Percentiles rank a stretch among this genome's conserved stretches.
Conservation (phyloP, 2,797 vertebrate species). For the Myotis vivesi region DNA sequence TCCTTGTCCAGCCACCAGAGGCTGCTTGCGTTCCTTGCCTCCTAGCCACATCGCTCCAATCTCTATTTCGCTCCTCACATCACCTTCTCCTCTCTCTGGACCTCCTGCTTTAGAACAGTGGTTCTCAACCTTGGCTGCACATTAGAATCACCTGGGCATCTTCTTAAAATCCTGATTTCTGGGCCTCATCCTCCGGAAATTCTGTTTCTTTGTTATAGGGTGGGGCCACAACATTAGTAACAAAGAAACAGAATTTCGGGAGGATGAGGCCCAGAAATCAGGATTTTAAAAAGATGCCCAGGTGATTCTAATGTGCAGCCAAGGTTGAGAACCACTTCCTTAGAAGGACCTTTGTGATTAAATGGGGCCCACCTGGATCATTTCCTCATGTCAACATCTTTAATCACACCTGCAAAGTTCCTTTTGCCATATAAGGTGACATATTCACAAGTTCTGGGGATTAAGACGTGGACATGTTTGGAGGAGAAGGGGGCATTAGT, state of each 20-base stretch:
- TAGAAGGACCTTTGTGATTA: not conserved
- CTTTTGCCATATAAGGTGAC: not conserved
- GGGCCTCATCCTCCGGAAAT: no score
- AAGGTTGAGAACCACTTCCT: not conserved
- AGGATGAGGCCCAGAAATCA: no score
- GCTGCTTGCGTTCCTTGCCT: not conserved
- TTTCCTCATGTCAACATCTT: not conserved
- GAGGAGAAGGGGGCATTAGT: not conserved
- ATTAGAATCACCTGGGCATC: no score
- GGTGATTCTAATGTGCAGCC: no score
- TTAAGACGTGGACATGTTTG: not conserved
- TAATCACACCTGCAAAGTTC: not conserved
- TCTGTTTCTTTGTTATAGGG: no score
- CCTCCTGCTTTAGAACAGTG: not conserved
- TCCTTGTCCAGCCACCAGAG: not conserved
- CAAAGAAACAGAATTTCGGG: no score
- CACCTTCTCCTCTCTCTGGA: not conserved
- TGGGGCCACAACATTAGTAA: no score
- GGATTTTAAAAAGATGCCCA: no score
- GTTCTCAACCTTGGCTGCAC: no score
- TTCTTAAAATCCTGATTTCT: no score
- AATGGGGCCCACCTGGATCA: not conserved
- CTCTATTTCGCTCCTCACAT: not conserved
- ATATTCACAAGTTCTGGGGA: not conserved
- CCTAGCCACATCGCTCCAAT: not conserved